Percentiles rank a stretch among this genome's conserved stretches.
phyloP scores from a whole-genome alignment of 2,888 invertebrate species.

The Catocala nupta region DNA sequence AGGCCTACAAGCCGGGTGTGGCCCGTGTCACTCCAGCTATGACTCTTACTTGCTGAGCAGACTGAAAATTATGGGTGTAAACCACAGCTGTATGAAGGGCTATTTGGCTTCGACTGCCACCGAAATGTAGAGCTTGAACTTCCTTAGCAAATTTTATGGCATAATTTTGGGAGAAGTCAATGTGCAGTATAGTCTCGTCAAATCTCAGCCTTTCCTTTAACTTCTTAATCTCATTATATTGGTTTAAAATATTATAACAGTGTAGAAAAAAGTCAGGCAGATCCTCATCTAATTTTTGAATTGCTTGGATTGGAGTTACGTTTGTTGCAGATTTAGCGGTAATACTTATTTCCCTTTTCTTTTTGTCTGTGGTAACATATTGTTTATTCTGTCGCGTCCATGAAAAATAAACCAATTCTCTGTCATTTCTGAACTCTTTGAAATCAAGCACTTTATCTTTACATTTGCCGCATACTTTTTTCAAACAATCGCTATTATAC shows the following conservation, averaged over 20 bases:
- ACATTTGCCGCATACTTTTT: neutral
- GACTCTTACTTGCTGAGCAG: too few relatives aligned
- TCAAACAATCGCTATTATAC: slow-evolving; percentile 2
- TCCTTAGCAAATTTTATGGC: slow-evolving; percentile 38
- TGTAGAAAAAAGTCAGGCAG: slow-evolving; percentile 6
- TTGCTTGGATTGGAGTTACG: neutral
- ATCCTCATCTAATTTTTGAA: slow-evolving; percentile 4
- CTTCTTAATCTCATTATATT: slow-evolving; percentile 18
- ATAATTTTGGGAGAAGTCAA: slow-evolving; percentile 51
- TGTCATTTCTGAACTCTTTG: slow-evolving; percentile 1
- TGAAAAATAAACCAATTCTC: slow-evolving; percentile 1
- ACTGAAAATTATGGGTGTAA: slow-evolving; percentile 32
- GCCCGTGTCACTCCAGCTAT: too few relatives aligned
- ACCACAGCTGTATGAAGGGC: slow-evolving; percentile 39
- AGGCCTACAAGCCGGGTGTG: too few relatives aligned
- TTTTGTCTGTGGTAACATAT: neutral
- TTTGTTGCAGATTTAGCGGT: slow-evolving; percentile 1
- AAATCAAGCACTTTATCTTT: slow-evolving; percentile 1
- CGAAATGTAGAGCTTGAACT: slow-evolving; percentile 45
- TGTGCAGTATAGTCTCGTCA: slow-evolving; percentile 31
- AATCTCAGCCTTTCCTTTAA: slow-evolving; percentile 19
- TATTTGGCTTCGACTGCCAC: slow-evolving; percentile 35
- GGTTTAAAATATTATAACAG: slow-evolving; percentile 13
- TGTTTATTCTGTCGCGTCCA: slow-evolving; percentile 5
- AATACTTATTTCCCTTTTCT: slow-evolving; percentile 1